Base-by-base conservation (phyloP, 2,797 vertebrate species). In the Echeneis naucrates region DNA sequence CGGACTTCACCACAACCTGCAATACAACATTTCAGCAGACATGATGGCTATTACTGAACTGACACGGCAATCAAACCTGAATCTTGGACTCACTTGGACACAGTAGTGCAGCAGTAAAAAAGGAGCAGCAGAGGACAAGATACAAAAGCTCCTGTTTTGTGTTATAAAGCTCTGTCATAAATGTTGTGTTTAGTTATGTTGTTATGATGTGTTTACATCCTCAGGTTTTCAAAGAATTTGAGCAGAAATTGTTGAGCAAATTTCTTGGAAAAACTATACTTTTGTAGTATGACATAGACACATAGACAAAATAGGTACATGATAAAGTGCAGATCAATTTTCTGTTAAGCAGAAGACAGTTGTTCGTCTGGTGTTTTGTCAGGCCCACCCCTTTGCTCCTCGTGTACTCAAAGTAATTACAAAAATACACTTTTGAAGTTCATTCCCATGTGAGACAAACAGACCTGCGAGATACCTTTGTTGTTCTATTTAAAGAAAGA, bases 401-500 rank as follows among this genome's bases (percentile, higher is more conserved):
- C 55, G 79, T 71, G 38, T 45, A 72, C 74, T 90, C 87, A 78
- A 56, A 83, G 65, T 79, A 84, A 86, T 91, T 87, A 88, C 71
- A 75, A 72, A 87, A 89, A 90, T 78, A 77, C 78, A 63, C 75
- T 51, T 90, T 77, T 77, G 73, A 59, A 75, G 78, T 69, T 87
- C 74, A 79, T 75, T 75, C 82, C 86, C 70, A 67, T 75, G 83
- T 72, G 74, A 81, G 65, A 72, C 8, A 2, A 81, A 19, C 80
- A 84, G 68, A 84, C 75, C 53, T 66, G 69, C 58, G 65, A 48
- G 66, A 77, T 65, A 83, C 55, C 44, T 68, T 67, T 32, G 1
- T 65, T 58, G 19, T 60, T 81, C 78, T 89, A 89, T 91, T 79
- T 88, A 78, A 83, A 84, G 84, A 86, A 63, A 59, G 54, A 82